Evolutionary conservation across 1,140 invertebrate genomes (phyloP), one percentile per base, ranked within the genome.

Genomic region (Bombus huntii): DNA sequence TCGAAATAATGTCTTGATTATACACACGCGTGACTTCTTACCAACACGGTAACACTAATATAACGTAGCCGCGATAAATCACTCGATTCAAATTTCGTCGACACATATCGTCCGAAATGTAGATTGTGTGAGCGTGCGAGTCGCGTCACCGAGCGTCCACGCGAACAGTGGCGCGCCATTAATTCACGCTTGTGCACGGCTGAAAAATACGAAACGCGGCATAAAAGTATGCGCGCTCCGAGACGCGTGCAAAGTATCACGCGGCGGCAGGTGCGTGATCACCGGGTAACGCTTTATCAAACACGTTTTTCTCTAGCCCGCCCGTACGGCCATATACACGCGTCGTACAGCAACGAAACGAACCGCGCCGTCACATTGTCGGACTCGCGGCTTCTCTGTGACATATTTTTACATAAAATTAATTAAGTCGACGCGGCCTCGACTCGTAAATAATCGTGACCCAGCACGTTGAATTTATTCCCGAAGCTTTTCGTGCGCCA

Each of bases 241-340:
- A 44, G 42, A 47, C 57, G 71, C 66, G 81, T 72, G 81, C 59
- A 39, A 73, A 70, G 73, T 72, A 75, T 70, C 68, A 28, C 57
- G 77, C 70, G 39, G 78, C 78, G 78, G 86, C 89, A 90, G 89
- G 86, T 90, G 88, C 86, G 74, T 77, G 75, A 65, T 62, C 81
- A 44, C 66, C 82, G 47, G 74, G 62, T 80, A 78, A 87, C 72
- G 72, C n/a, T 87, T 90, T 72, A 59, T 87, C 83, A 74, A 85
- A 53, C 39, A 81, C 68, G 70, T 81, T 81, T 68, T 74, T 66
- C 83, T 74, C 57, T 74, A 68, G 83, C 77, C 75, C 37, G 34
- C 57, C 74, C 74, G 37, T 42, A 15, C 37, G 6, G 37, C 31
- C 31, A 31, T 4, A 25, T 31, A 31, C 42, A 47, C 47, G 39